These are phyloP conservation scores for Lagopus leucura DNA, from an alignment of 2,113 vertebrate species.

Conservation along the genomic window DNA sequence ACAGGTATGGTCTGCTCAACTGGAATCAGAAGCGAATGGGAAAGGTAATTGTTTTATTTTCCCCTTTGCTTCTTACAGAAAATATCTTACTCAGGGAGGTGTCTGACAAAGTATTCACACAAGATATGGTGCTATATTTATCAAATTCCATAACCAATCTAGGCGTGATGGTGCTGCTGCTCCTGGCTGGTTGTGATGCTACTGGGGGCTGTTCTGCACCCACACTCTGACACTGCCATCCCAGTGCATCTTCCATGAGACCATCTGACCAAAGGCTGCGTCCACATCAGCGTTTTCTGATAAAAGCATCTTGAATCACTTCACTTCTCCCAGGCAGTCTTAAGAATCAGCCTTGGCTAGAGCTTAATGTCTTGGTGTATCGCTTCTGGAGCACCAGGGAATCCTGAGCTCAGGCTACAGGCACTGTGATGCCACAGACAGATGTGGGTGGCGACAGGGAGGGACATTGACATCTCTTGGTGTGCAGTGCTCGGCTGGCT, in stretches of 20 bases:
- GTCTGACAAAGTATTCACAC: not conserved
- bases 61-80: not conserved
- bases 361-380: not conserved
- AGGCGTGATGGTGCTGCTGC: fast-evolving
- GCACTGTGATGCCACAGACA: fast-evolving
- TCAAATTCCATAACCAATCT: not conserved
- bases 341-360: not conserved
- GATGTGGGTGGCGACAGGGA: not conserved
- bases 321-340: not conserved
- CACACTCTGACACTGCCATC: not conserved
- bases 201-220: fast-evolving
- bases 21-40: not conserved
- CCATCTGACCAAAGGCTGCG: fast-evolving
- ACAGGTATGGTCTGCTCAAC: not conserved
- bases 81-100: not conserved
- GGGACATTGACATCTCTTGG: fast-evolving
- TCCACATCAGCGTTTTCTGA: not conserved
- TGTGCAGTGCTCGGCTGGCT: not conserved
- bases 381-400: not conserved
- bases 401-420: not conserved
- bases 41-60: not conserved
- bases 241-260: not conserved
- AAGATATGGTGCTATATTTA: too few species aligned
- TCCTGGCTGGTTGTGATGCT: fast-evolving
- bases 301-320: not conserved